These are phyloP conservation scores for Colletes collaris DNA, from an alignment of 2,888 invertebrate genomes.

Conservation along the genomic window DNA sequence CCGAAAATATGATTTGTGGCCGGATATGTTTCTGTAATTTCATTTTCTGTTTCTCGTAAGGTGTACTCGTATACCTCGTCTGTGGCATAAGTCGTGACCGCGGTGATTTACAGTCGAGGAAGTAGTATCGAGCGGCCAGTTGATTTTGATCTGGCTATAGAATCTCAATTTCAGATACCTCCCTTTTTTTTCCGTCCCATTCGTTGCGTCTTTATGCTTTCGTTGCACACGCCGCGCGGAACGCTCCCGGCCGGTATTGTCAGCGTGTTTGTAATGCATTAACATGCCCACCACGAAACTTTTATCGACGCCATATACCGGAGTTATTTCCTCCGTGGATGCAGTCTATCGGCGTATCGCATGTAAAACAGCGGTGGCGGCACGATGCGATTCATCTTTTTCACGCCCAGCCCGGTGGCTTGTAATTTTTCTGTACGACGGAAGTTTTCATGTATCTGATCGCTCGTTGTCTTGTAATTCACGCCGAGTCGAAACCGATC, in stretches of 20 bases:
- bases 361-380: conserved; percentile 53
- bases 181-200: conserved; percentile 13
- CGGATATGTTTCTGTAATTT: too few relatives aligned
- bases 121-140: not conserved
- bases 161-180: conserved; percentile 16
- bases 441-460: conserved; percentile 54
- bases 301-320: conserved; percentile 46
- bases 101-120: too few relatives aligned
- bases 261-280: conserved; percentile 43
- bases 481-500: not conserved
- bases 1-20: too few relatives aligned
- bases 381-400: conserved; percentile 56
- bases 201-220: conserved; percentile 10
- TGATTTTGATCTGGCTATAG: too few relatives aligned
- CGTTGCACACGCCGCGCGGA: conserved; percentile 20
- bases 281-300: conserved; percentile 55
- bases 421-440: conserved; percentile 53
- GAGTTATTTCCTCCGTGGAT: conserved; percentile 60
- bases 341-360: conserved; percentile 42
- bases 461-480: conserved; percentile 8
- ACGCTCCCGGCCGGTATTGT: conserved; percentile 15
- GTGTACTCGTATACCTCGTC: too few relatives aligned
- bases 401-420: conserved; percentile 51
- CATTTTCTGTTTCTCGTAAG: too few relatives aligned
- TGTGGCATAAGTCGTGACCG: conserved; percentile 3